Base-by-base conservation (phyloP, 2,113 vertebrate species). In the Calypte anna region DNA sequence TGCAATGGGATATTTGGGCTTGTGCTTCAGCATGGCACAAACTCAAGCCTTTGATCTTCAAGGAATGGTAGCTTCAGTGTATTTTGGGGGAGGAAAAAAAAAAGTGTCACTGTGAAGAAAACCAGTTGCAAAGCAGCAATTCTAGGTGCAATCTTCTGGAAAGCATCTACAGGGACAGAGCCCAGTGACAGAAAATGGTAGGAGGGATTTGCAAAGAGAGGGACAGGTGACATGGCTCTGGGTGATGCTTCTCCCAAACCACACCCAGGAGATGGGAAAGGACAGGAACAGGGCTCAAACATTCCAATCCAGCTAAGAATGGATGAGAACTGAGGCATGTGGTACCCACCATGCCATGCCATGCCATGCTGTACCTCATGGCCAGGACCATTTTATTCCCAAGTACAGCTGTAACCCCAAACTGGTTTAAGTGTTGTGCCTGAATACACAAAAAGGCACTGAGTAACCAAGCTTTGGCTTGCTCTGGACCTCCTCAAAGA, bases 401-500 rank as follows among this genome's bases (percentile, higher is more conserved):
- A 25, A 62, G 30, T 7, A 22, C 19, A 14, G 22, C 23, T 5
- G 6, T 8, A 54, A 59, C 19, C 23, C 7, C 24, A 54, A 54
- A 74, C 14, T 50, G 12, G 14, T 6, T 12, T 27, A 22, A 19
- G 73, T 83, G 6, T 2, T 36, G 19, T 40, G 48, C 36, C 61
- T 67, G n/a, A 81, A 31, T 1, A 30, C 7, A 22, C 0, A 3
- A 64, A 38, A 44, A 69, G 8, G 21, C 4, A 38, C 13, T 0
- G 0, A 44, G 20, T 4, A 7, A 70, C 18, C 22, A 33, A 58
- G 50, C 4, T 83, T 6, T 44, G 61, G 36, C 43, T 40, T 14
- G 1, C 53, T 51, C 40, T 10, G 9, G 18, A 62, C 23, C 25
- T 43, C 10, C 22, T 25, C 40, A 11, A 20, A 19, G 38, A 4